phyloP scores from a whole-genome alignment of 2,797 vertebrate species.

The Enoplosus armatus region DNA sequence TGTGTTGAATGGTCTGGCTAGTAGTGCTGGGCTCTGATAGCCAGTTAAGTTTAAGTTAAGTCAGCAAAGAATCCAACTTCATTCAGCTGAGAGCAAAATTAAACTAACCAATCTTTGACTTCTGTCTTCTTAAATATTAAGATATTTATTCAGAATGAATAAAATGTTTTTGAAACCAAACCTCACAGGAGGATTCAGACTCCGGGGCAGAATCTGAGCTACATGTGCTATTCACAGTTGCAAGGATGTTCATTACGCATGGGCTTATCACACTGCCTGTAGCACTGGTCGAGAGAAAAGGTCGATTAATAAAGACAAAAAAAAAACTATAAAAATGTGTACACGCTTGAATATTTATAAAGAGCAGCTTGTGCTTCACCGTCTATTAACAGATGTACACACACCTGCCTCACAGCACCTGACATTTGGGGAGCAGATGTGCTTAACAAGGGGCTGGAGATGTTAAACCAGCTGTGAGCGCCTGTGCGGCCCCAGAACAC shows the following conservation, averaged over 20 bases:
- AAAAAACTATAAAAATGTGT: slow-evolving; percentile 26
- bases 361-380: slow-evolving; percentile 40
- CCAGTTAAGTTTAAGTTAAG: neutral
- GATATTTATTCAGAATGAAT: neutral
- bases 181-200: neutral
- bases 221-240: slow-evolving; percentile 53
- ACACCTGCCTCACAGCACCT: slow-evolving; percentile 75
- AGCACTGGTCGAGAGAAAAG: neutral
- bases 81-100: neutral
- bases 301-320: neutral
- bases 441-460: slow-evolving; percentile 59
- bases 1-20: slow-evolving; percentile 18
- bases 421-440: slow-evolving; percentile 79
- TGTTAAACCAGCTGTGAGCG: slow-evolving; percentile 67
- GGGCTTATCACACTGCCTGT: slow-evolving; percentile 19
- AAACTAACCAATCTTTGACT: neutral
- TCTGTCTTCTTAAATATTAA: slow-evolving; percentile 3
- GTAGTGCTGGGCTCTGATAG: neutral
- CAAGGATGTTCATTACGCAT: slow-evolving; percentile 33
- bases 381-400: slow-evolving; percentile 43
- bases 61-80: neutral
- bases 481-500: slow-evolving; percentile 56
- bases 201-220: slow-evolving; percentile 26
- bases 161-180: neutral
- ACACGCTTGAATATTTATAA: slow-evolving; percentile 31